Evolutionary conservation across 30 jellyfish, hydroid and myxozoan species (phyloP).

Genomic region (Chrysaora quinquecirrha): DNA sequence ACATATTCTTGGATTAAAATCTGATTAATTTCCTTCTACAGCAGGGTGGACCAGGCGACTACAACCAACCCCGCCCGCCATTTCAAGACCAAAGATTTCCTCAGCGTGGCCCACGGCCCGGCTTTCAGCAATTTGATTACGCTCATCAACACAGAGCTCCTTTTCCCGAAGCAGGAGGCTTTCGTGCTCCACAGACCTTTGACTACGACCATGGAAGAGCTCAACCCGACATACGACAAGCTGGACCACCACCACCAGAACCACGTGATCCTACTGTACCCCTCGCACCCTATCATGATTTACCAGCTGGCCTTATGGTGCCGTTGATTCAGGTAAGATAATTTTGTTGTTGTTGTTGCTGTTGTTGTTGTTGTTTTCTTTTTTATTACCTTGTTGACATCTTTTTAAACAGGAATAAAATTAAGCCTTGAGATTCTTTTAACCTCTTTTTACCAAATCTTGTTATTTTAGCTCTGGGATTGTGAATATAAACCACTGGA

Average conservation of each 20-base stretch:
- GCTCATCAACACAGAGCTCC: slow-evolving; percentile 91
- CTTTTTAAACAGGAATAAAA: too few species aligned
- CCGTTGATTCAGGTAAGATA: slow-evolving; percentile 89
- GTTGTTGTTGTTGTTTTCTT: too few species aligned
- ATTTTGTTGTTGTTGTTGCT: too few species aligned
- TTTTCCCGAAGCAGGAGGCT: slow-evolving; percentile 72
- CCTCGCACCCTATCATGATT: slow-evolving; percentile 88
- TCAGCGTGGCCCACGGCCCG: slow-evolving; percentile 76
- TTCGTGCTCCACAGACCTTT: slow-evolving; percentile 90
- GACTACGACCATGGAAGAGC: slow-evolving; percentile 97
- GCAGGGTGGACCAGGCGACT: slow-evolving; percentile 56
- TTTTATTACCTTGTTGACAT: too few species aligned
- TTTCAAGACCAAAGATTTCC: slow-evolving; percentile 73
- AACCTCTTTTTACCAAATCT: too few species aligned
- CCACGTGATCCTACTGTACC: slow-evolving; percentile 96
- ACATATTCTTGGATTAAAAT: too few species aligned
- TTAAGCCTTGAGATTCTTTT: too few species aligned
- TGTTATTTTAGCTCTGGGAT: slow-evolving; percentile 85
- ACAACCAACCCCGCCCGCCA: slow-evolving; percentile 82
- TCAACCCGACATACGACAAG: slow-evolving; percentile 63
- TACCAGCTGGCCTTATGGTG: slow-evolving; percentile 98
- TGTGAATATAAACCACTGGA: slow-evolving; percentile 91
- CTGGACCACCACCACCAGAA: slow-evolving; percentile 67
- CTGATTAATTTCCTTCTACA: too few species aligned
- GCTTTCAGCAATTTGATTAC: slow-evolving; percentile 91